These are phyloP conservation scores for Euphydryas editha DNA, from an alignment of 2,888 invertebrate genomes.

Conservation along the genomic window DNA sequence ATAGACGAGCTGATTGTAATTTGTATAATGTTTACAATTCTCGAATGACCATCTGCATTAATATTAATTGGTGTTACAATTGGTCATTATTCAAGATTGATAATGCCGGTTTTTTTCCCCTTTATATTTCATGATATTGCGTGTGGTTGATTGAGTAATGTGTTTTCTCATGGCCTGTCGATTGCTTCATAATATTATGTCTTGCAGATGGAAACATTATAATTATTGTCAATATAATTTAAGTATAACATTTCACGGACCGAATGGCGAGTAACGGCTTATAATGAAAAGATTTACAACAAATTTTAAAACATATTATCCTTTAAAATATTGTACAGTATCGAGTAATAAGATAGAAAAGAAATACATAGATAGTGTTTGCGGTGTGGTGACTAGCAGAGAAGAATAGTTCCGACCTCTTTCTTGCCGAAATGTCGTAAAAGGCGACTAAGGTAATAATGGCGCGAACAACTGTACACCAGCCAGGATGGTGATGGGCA, in stretches of 20 bases:
- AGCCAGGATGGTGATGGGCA: too few relatives aligned
- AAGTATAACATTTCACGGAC: not conserved
- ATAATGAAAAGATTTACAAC: not conserved
- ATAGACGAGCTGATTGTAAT: conserved; percentile 3
- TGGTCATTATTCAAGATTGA: conserved; percentile 21
- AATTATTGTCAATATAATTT: conserved; percentile 16
- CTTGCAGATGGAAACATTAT: conserved; percentile 19
- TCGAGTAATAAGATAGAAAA: conserved; percentile 11
- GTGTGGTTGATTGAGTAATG: conserved; percentile 44
- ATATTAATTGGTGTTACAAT: conserved; percentile 22
- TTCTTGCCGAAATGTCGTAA: too few relatives aligned
- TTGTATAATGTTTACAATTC: conserved; percentile 18
- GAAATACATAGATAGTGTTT: too few relatives aligned
- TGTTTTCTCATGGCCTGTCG: conserved; percentile 39
- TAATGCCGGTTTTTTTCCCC: conserved; percentile 29
- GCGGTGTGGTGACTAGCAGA: too few relatives aligned
- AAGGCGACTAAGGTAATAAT: too few relatives aligned
- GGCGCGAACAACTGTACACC: too few relatives aligned
- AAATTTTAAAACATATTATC: not conserved
- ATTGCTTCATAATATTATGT: conserved; percentile 37
- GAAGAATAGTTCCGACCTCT: too few relatives aligned
- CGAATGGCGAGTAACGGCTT: not conserved
- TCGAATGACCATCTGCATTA: conserved; percentile 19
- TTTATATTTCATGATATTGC: conserved; percentile 39
- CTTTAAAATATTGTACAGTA: not conserved